These are phyloP conservation scores for Acipenser ruthenus DNA, from an alignment of 2,797 vertebrate species.

Conservation along the genomic window DNA sequence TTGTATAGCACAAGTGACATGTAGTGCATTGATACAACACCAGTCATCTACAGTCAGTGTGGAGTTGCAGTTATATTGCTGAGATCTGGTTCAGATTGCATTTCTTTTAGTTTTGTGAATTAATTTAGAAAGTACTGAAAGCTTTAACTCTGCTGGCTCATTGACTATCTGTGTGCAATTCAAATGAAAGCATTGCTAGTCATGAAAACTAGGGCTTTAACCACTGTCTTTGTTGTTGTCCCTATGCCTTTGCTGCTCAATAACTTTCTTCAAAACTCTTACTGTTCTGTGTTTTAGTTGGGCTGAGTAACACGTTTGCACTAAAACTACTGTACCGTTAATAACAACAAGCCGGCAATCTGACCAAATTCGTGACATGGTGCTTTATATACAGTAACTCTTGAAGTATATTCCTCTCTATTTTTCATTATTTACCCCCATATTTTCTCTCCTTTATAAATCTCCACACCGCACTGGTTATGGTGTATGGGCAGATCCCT, in stretches of 20 bases:
- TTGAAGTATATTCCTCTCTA: constrained; percentile 20
- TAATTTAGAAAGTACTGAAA: background rate
- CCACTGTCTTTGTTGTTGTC: background rate
- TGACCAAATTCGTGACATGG: too few species aligned
- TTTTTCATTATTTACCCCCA: constrained; percentile 41
- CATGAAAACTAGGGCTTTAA: background rate
- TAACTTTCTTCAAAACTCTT: background rate
- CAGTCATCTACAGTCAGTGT: too few species aligned
- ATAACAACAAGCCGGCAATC: too few species aligned
- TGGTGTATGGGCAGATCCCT: constrained; percentile 89
- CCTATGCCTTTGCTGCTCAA: background rate
- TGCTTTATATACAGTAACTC: background rate
- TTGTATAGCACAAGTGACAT: background rate
- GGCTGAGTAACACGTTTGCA: too few species aligned
- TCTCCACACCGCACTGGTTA: constrained; percentile 69
- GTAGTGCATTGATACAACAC: too few species aligned
- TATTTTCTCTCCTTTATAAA: constrained; percentile 58
- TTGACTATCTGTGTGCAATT: background rate
- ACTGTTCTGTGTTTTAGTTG: background rate
- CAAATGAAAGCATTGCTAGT: background rate
- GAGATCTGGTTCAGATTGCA: background rate
- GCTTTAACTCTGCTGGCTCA: background rate
- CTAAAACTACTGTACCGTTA: too few species aligned
- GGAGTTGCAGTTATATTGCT: background rate
- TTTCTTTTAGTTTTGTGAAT: background rate